Base-by-base conservation (phyloP, 2,888 invertebrate genomes). In the Dysmachus trigonus region DNA sequence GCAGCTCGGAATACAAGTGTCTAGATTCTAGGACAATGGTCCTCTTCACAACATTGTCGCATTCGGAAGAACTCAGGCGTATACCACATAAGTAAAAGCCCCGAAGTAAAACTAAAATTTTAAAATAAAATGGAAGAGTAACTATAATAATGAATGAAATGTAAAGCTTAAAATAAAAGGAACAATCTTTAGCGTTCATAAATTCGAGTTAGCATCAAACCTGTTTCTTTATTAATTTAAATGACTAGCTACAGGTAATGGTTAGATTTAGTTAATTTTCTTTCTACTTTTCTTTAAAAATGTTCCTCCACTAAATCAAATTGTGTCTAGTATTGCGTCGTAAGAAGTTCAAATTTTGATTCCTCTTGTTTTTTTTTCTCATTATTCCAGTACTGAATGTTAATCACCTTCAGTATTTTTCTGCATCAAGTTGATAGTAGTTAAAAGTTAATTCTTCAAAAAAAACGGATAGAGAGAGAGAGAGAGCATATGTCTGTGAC, bases 221-320 rank as follows among this genome's bases (percentile, higher is more conserved):
- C 74, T 82, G 76, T 82, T 82, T 73, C 71, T 79, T 72, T 79
- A 53, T 74, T 81, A 87, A 79, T 87, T 79, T 82, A 77, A 85
- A 86, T 87, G 87, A 86, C 87, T 87, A 87, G 87, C 87, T 87
- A 87, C 86, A 84, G 76, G 86, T 76, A 81, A 87, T 41, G 71
- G 76, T 85, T 85, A 82, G 47, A 31, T 72, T 85, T 41, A 71
- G 51, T 81, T 85, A 47, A 71, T 73, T 77, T 83, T 41, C 74
- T 83, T 76, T 76, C 30, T 77, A 38, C 30, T 76, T n/a, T 41
- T 84, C 30, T 18, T 51, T 82, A 51, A 71, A 22, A 22, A 22
- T 85, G n/a, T 41, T 85, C 8, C 18, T 85, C 8, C 18, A 47
- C 47, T 47, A 47, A 47, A 47, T 47, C 47, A 47, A 47, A 47